These are phyloP conservation scores for Meriones unguiculatus DNA, from an alignment of 2,113 vertebrate genomes.

Conservation along the genomic window DNA sequence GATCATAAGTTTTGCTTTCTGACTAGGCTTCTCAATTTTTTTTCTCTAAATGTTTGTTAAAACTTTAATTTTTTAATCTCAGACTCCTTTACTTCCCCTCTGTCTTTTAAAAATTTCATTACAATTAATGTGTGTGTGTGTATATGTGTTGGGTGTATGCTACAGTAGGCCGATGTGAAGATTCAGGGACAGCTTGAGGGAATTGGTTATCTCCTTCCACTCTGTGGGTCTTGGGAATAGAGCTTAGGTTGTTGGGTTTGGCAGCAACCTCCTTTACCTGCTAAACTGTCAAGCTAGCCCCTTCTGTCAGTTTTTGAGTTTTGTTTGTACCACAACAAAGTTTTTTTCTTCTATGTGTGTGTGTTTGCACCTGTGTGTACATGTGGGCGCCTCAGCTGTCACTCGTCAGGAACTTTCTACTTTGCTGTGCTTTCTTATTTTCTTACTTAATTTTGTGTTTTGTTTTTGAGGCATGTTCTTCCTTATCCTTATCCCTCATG, in stretches of 20 bases:
- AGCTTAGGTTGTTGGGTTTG: neutral
- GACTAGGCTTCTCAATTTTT: neutral
- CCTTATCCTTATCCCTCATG: neutral
- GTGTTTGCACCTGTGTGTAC: neutral
- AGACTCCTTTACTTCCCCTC: neutral
- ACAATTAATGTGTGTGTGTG: neutral
- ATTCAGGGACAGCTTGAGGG: neutral
- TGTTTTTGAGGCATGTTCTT: neutral
- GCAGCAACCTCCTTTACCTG: neutral
- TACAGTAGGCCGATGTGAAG: neutral
- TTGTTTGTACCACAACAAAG: neutral
- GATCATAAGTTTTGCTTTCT: neutral
- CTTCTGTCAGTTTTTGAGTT: neutral
- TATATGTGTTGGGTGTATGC: neutral
- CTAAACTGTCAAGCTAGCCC: neutral
- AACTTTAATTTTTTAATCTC: constrained; percentile 50
- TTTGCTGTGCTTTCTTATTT: neutral
- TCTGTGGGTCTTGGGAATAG: neutral
- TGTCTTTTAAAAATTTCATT: neutral
- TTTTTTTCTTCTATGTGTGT: neutral
- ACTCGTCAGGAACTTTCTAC: neutral
- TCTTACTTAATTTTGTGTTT: neutral
- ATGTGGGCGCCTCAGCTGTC: neutral
- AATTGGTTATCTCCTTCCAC: neutral
- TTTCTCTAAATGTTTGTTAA: constrained; percentile 37